These are phyloP conservation scores for Apotomis capreana DNA, from an alignment of 2,888 invertebrate genomes.

Conservation along the genomic window DNA sequence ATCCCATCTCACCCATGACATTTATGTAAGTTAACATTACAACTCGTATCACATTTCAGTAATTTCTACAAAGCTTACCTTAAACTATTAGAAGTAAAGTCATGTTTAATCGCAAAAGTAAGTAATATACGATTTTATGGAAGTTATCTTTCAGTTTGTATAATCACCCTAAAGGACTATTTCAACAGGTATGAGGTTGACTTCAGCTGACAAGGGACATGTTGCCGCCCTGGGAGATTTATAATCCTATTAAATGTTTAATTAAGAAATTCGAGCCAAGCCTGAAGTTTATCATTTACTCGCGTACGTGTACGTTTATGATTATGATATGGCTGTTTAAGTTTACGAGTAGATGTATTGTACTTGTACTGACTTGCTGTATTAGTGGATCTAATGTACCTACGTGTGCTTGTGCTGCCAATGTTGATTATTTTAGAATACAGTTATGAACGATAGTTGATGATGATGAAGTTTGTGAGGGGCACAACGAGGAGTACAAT, in stretches of 20 bases:
- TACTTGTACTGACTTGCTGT: too few relatives aligned
- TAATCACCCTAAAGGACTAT: not conserved
- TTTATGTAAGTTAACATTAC: not conserved
- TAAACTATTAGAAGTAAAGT: not conserved
- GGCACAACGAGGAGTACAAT: too few relatives aligned
- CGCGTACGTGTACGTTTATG: too few relatives aligned
- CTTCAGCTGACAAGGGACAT: not conserved
- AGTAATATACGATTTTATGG: not conserved
- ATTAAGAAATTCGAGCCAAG: slow-evolving; percentile 5
- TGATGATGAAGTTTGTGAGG: too few relatives aligned
- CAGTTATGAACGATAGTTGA: too few relatives aligned
- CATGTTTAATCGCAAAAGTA: not conserved
- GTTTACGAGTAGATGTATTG: too few relatives aligned
- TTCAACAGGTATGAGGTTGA: not conserved
- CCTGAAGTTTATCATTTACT: not conserved
- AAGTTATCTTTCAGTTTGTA: not conserved
- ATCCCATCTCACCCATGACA: not conserved
- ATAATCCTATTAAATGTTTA: not conserved
- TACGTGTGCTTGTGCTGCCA: too few relatives aligned
- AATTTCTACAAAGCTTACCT: not conserved
- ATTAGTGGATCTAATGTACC: too few relatives aligned
- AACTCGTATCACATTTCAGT: not conserved
- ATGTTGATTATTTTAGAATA: too few relatives aligned
- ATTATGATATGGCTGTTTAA: too few relatives aligned
- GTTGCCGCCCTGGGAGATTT: not conserved